Percentiles rank a stretch among this genome's conserved stretches.
phyloP scores from a whole-genome alignment of 2,888 invertebrate genomes.

The Cheilosia pagana region DNA sequence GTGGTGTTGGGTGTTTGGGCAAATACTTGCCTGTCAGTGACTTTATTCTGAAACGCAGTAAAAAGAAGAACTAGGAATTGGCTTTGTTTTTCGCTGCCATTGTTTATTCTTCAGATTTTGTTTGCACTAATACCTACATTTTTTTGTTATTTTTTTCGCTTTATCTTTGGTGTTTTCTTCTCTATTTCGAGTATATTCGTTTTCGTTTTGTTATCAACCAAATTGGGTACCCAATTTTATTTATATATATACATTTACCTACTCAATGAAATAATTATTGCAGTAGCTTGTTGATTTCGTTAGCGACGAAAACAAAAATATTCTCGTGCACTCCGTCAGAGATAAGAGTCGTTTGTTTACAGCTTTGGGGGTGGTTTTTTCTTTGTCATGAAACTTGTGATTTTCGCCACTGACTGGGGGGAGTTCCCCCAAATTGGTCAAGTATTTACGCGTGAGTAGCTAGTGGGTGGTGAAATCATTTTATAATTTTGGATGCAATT shows the following conservation, averaged over 20 bases:
- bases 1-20: slow-evolving; percentile 30
- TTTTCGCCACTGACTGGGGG: background rate
- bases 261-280: background rate
- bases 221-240: slow-evolving; percentile 34
- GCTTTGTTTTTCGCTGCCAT: background rate
- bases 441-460: background rate
- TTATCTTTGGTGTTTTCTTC: slow-evolving; percentile 40
- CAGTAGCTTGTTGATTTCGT: slow-evolving; percentile 65
- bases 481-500: background rate
- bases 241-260: slow-evolving; percentile 27
- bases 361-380: slow-evolving; percentile 5
- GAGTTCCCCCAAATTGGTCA: background rate
- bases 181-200: slow-evolving; percentile 7
- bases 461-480: slow-evolving; percentile 5
- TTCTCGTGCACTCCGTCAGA: background rate
- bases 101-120: background rate
- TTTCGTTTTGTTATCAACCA: slow-evolving; percentile 50
- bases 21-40: slow-evolving; percentile 49
- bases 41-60: slow-evolving; percentile 48
- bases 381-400: background rate
- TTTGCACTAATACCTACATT: slow-evolving; percentile 9
- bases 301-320: slow-evolving; percentile 2
- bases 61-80: slow-evolving; percentile 23
- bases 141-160: slow-evolving; percentile 15
- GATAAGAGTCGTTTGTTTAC: slow-evolving; percentile 7